These are phyloP conservation scores for Lamproptera curius DNA, from an alignment of 2,888 invertebrate species.

Conservation along the genomic window DNA sequence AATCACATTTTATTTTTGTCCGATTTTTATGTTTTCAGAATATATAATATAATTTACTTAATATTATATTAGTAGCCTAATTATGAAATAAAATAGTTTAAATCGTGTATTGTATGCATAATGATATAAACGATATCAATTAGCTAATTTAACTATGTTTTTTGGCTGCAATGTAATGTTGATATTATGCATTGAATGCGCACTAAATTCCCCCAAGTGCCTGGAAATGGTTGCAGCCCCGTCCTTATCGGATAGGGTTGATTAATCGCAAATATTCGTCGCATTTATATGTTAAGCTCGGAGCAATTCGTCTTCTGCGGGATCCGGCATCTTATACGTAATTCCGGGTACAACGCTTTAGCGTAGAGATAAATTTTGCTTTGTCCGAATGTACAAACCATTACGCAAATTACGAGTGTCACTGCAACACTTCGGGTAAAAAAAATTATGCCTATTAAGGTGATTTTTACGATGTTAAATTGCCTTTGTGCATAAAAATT, in stretches of 20 bases:
- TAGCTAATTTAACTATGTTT: too few relatives aligned
- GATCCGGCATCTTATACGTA: constrained; percentile 9
- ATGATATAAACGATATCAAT: too few relatives aligned
- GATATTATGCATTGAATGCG: background rate
- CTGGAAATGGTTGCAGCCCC: background rate
- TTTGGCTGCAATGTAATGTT: too few relatives aligned
- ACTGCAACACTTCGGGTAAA: background rate
- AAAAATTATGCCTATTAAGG: too few relatives aligned
- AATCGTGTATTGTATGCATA: too few relatives aligned
- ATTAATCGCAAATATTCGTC: constrained; percentile 2
- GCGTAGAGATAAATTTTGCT: constrained; percentile 54
- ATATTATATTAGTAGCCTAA: too few relatives aligned
- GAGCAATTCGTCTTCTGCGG: constrained; percentile 12
- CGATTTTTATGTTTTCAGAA: too few relatives aligned
- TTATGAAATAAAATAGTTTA: too few relatives aligned
- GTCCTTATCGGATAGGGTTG: background rate
- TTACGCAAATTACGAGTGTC: constrained; percentile 37
- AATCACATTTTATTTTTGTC: too few relatives aligned
- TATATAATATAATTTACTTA: too few relatives aligned
- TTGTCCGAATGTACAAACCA: constrained; percentile 61
- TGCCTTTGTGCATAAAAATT: too few relatives aligned
- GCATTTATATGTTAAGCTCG: constrained; percentile 9
- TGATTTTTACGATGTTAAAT: too few relatives aligned
- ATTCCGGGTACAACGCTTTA: constrained; percentile 9
- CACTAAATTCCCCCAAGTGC: background rate